Percentiles rank a stretch among this genome's conserved stretches.
phyloP scores from a whole-genome alignment of 2,797 vertebrate genomes.

The Peromyscus melanophrys region DNA sequence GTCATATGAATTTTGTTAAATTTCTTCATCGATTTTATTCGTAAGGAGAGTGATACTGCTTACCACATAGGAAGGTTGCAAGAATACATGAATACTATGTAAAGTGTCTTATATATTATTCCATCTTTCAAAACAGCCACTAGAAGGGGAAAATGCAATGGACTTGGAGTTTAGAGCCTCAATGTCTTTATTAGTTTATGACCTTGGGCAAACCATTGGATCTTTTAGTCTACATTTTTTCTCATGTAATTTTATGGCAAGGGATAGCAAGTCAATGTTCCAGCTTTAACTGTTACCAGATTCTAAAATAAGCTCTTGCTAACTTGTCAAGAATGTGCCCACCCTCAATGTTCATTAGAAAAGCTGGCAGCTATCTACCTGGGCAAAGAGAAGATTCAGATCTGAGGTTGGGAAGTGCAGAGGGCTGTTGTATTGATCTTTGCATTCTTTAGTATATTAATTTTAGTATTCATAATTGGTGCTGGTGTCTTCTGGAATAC shows the following conservation, averaged over 20 bases:
- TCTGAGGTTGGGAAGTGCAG: neutral
- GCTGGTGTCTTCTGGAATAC: slow-evolving; percentile 35
- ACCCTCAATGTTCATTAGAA: neutral
- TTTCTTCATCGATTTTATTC: slow-evolving; percentile 39
- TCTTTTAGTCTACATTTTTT: slow-evolving; percentile 24
- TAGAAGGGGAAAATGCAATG: neutral
- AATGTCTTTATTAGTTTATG: neutral
- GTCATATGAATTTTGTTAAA: slow-evolving; percentile 41
- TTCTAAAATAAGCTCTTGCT: neutral
- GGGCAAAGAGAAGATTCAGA: neutral
- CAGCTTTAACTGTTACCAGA: neutral
- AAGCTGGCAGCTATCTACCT: neutral
- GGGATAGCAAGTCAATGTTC: neutral
- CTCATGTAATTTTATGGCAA: slow-evolving; percentile 31
- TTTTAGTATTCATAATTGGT: slow-evolving; percentile 24
- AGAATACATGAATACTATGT: neutral
- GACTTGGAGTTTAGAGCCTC: neutral
- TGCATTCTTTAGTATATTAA: neutral
- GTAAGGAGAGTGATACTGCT: slow-evolving; percentile 19
- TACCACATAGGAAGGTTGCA: neutral
- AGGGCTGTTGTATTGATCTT: neutral
- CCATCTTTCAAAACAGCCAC: slow-evolving; percentile 45
- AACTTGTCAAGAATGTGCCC: neutral
- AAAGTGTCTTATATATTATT: neutral
- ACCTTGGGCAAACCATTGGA: slow-evolving; percentile 33